Evolutionary conservation across 2,797 vertebrate species (phyloP), one percentile per base, ranked within the genome.

Genomic region (Cygnus olor): DNA sequence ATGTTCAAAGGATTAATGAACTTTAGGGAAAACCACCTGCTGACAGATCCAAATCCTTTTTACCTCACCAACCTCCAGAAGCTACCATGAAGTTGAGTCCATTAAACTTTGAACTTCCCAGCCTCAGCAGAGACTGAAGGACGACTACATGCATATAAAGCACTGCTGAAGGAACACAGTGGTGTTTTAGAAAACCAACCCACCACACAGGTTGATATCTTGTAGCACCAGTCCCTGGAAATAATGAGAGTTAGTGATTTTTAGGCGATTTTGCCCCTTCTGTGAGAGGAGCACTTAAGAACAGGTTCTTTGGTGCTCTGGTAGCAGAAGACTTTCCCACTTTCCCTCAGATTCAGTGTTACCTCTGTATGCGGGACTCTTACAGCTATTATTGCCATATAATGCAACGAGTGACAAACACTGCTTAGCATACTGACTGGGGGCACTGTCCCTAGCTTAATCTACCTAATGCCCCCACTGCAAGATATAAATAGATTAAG

Each of bases 401-500:
- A 98, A 97, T 97, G 94, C 98, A 98, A 97, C 97, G 98, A 98
- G 98, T 99, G 98, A 98, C 98, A 99, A 98, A 98, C 97, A 96
- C 97, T 98, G 96, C 98, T 99, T 99, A 99, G 99, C 98, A 98
- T 98, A 98, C 98, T 95, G 98, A 98, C 97, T 93, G 51, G 96
- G 94, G 95, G 94, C 98, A 97, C 97, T 96, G 97, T 97, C 95
- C 95, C 96, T 80, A 85, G 96, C 95, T 97, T 99, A 99, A 99
- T 99, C 98, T 98, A 98, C 98, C 98, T 99, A 99, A 99, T 99
- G 98, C 98, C 98, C 98, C 98, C 98, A 94, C 96, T 99, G 98
- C 98, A 98, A 98, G 98, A 97, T 97, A 97, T 99, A 99, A 99
- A 99, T 98, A 99, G 99, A 99, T 99, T 99, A 99, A 98, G 97